These are phyloP conservation scores for Mechanitis mazaeus DNA, from an alignment of 2,888 invertebrate species.

Conservation along the genomic window DNA sequence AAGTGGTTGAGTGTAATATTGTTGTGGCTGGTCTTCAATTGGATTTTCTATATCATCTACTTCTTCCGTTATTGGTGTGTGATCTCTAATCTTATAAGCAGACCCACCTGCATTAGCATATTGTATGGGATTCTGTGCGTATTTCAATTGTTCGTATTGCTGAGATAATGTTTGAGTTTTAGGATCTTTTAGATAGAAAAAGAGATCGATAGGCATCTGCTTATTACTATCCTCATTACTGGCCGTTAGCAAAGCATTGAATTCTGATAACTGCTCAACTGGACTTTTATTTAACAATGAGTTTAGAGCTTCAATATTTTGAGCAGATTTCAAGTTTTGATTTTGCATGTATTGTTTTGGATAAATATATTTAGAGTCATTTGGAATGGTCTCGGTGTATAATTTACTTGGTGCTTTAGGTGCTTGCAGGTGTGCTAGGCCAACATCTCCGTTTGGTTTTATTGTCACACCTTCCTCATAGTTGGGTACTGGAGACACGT, in stretches of 20 bases:
- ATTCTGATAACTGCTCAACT: constrained; percentile 65
- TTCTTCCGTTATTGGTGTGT: constrained; percentile 67
- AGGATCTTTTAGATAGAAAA: constrained; percentile 54
- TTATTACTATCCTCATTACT: constrained; percentile 37
- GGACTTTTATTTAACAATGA: constrained; percentile 68
- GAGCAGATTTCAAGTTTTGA: constrained; percentile 52
- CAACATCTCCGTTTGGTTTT: constrained; percentile 59
- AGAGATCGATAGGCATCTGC: constrained; percentile 56
- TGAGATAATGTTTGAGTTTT: constrained; percentile 33
- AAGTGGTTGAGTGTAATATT: constrained; percentile 34
- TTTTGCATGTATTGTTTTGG: constrained; percentile 55
- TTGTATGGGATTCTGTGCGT: constrained; percentile 40
- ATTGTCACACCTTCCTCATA: constrained; percentile 63
- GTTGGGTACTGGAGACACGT: constrained; percentile 46
- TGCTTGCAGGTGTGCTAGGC: constrained; percentile 38
- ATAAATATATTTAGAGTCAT: constrained; percentile 47
- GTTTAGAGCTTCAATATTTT: constrained; percentile 62
- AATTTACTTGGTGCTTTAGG: constrained; percentile 34
- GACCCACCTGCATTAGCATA: constrained; percentile 44
- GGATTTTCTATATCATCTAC: constrained; percentile 62
- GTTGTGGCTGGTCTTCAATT: constrained; percentile 35
- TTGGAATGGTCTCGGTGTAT: constrained; percentile 50
- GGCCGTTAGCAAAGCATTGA: constrained; percentile 62
- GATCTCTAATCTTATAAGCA: constrained; percentile 42
- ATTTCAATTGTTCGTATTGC: constrained; percentile 41